A percentile compares a stretch with the other conserved stretches of the same genome.
Evolutionary conservation across 1,140 invertebrate genomes (phyloP).

Genomic region (Arion vulgaris): DNA sequence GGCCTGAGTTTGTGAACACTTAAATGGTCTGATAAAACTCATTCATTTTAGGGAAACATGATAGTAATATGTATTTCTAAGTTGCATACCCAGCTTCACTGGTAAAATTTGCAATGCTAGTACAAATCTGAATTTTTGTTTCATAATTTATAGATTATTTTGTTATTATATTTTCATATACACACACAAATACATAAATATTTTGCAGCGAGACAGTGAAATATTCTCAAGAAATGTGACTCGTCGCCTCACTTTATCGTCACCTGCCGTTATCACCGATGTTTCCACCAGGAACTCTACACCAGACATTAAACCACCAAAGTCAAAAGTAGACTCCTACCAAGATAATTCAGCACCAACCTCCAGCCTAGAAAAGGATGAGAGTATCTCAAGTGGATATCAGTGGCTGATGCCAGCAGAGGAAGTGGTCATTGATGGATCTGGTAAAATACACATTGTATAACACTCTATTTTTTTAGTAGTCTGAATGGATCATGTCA

Average conservation of each 20-base stretch:
- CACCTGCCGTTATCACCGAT: conserved; percentile 64
- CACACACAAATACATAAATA: background rate
- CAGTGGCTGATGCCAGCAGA: background rate
- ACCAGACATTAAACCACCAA: too few relatives aligned
- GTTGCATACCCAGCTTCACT: too few relatives aligned
- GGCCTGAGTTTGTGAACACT: too few relatives aligned
- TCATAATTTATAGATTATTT: too few relatives aligned
- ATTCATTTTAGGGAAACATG: too few relatives aligned
- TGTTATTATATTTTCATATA: too few relatives aligned
- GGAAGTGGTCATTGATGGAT: conserved; percentile 8
- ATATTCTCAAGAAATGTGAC: background rate
- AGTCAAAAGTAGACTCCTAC: background rate
- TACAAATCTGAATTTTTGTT: too few relatives aligned
- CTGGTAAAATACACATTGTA: conserved; percentile 2
- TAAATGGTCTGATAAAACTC: too few relatives aligned
- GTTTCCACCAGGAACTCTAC: background rate
- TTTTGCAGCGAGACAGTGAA: conserved; percentile 32
- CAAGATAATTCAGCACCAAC: background rate
- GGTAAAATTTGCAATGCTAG: too few relatives aligned
- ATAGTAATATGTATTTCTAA: too few relatives aligned
- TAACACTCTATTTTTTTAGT: too few relatives aligned
- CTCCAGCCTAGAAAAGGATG: background rate
- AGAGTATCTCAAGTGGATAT: background rate
- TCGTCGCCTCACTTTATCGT: conserved; percentile 54
- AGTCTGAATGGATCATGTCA: too few relatives aligned